Base-by-base conservation (phyloP, 2,113 vertebrate species). In the Pedetes capensis region DNA sequence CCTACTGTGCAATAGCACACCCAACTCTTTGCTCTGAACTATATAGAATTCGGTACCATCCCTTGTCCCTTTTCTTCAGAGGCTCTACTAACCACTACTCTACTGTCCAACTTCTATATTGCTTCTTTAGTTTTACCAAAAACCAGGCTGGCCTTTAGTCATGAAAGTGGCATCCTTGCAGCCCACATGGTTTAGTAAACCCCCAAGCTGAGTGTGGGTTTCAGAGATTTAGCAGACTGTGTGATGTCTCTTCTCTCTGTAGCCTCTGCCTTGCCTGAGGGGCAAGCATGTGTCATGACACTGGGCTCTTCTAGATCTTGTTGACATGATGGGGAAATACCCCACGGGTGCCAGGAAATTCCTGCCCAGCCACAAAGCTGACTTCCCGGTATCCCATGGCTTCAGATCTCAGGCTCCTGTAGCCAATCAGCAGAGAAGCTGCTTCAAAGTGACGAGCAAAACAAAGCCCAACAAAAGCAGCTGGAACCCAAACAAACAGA, bases 401-500 rank as follows among this genome's bases (percentile, higher is more conserved):
- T 82, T 96, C 96, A 51, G 74, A 95, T 78, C 95, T 95, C 97
- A 97, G 95, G 92, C 76, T 92, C 91, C 79, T 79, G 90, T 47
- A 37, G 93, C 96, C 93, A 95, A 85, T 97, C 64, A 2, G 94
- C 96, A 75, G 68, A 95, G 68, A 88, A 90, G 55, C 96, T 9
- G 0, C 88, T 83, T 72, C 95, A 94, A 95, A 97, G 69, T 57
- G 95, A 98, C 94, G 63, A 80, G 72, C 83, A 57, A 85, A 76
- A 90, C 2, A 66, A 89, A 96, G 68, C 84, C 80, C 74, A 83
- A 86, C 96, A 97, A 97, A 98, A 89, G 95, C 95, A 97, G 95
- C 94, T 90, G 95, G 97, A 97, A 97, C 93, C 93, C 98, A 98
- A 98, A 98, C 96, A 97, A 98, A 97, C 96, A 98, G 97, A 97